Base-by-base conservation (phyloP, 2,797 vertebrate genomes). In the Ceryle rudis region DNA sequence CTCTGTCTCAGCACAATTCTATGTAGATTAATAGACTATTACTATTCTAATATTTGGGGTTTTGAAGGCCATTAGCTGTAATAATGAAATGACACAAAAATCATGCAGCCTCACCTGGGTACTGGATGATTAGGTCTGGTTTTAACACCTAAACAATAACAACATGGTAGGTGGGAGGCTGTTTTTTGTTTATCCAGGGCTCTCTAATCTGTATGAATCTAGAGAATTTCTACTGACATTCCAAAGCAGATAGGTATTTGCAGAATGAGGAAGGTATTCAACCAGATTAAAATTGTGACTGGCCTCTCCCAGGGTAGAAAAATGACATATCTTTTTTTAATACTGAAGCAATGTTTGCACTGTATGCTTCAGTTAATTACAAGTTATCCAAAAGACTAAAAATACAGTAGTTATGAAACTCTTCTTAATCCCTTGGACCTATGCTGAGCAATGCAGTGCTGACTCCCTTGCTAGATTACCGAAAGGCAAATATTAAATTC, bases 401-500 rank as follows among this genome's bases (percentile, higher is more conserved):
- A 94, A 90, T 69, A 33, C 9, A 82, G 57, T 72, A 72, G 73
- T 77, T 91, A 88, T 37, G 10, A 95, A 93, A 67, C 4, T 79
- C 49, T 79, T 89, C 61, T 86, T 93, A 81, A 79, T 93, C 47
- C 67, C 51, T 86, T 37, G 42, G 33, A 95, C 90, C 79, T 81
- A 25, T 51, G 61, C 41, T 91, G 81, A 95, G 91, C 62, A 92
- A 82, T 60, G 52, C 39, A 77, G 44, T 10, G 9, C 39, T 52
- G 44, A 65, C 25, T 80, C 67, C 66, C 74, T 82, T 81, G 73
- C 41, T 95, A 72, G 58, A 66, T 94, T 90, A 84, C 73, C 85
- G 65, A 65, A 88, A 86, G 57, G 71, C 65, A 96, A 96, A 93
- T 89, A 93, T 73, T 89, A 90, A 94, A 94, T 91, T 95, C 79